Base-by-base conservation (phyloP, 1,140 invertebrate genomes). In the Venturia canescens region DNA sequence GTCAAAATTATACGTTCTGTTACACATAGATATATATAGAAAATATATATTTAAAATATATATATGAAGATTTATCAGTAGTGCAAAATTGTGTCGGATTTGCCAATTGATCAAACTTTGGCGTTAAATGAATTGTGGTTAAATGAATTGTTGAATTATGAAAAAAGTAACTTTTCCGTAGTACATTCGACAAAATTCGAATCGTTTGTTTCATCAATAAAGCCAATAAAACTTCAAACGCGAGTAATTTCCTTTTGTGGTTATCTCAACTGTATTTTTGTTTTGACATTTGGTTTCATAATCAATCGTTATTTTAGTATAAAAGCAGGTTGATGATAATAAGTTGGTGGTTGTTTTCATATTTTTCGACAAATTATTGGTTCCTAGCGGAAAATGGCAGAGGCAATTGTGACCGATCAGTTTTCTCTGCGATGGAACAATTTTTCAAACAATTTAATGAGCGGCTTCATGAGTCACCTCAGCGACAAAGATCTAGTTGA, bases 401-500 rank as follows among this genome's bases (percentile, higher is more conserved):
- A 83, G 0, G 50, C 26, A 82, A 76, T 69, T 5, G 93, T 93
- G 89, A 91, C 93, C 88, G 94, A 95, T 90, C 94, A 95, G 91
- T 95, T 95, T 91, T 95, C 94, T 82, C 90, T 95, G 90, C 94
- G 93, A 91, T 95, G 95, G 95, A 95, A 95, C 90, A 95, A 95
- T 90, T 95, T 95, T 92, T 94, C 94, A 88, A 93, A 93, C 81
- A 95, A 95, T 89, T 92, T 95, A 90, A 94, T 94, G 79, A 92
- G 93, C 88, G 95, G 94, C 78, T 95, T 95, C 87, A 93, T 95
- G 86, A 93, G 93, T 86, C 93, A 95, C 88, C 90, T 96, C 85
- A 92, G 94, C 89, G 94, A 93, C 84, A 94, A 94, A 85, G 94
- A 96, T 90, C 92, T 97, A 81, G 96, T 96, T 15, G 96, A 97